These are phyloP conservation scores for Camelus dromedarius DNA, from an alignment of 2,113 vertebrate species.

Conservation along the genomic window DNA sequence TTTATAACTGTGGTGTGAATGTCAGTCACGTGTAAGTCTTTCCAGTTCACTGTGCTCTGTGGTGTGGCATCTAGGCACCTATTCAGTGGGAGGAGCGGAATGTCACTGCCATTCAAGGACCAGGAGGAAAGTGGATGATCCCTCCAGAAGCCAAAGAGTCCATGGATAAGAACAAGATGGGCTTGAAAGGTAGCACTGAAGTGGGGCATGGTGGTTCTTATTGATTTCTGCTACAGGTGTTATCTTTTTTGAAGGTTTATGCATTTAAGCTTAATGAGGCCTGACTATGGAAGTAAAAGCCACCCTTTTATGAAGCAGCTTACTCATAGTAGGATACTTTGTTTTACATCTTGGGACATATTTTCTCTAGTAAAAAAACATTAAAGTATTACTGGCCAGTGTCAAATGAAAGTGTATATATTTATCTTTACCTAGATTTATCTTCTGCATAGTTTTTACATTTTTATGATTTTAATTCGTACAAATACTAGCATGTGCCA, in stretches of 20 bases:
- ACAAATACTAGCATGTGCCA: background rate
- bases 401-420: background rate
- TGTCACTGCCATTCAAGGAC: constrained; percentile 94
- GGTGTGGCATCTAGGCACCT: constrained; percentile 88
- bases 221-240: background rate
- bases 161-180: constrained; percentile 98
- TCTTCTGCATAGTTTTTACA: background rate
- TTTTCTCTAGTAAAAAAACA: background rate
- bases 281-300: background rate
- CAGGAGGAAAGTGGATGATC: constrained; percentile 96
- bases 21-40: background rate
- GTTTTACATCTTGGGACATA: background rate
- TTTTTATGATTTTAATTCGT: background rate
- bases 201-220: background rate
- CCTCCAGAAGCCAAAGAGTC: constrained; percentile 97
- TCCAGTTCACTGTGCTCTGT: constrained; percentile 12
- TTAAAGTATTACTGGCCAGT: background rate
- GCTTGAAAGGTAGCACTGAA: constrained; percentile 92
- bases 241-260: background rate
- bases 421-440: background rate
- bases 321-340: background rate
- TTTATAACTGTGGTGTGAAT: background rate
- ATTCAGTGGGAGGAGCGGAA: constrained; percentile 96
- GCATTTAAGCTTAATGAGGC: background rate
- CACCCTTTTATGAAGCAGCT: background rate